Percentiles rank a stretch among this genome's conserved stretches.
Evolutionary conservation across 2,888 invertebrate species (phyloP).

Genomic region (Helleia helle): DNA sequence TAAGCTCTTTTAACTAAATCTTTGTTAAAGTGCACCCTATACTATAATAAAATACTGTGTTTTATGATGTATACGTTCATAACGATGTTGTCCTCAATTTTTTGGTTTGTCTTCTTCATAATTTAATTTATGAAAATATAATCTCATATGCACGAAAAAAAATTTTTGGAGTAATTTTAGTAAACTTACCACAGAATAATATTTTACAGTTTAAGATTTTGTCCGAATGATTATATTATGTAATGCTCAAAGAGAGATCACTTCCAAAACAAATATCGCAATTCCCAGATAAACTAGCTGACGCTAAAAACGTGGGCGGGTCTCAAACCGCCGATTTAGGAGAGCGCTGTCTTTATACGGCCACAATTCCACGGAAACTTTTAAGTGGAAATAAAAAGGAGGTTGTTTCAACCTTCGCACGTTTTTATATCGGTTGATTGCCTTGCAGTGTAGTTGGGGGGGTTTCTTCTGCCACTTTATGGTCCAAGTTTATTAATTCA

Average conservation of each 20-base stretch:
- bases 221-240: no score
- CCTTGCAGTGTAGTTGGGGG: conserved; percentile 18
- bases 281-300: conserved; percentile 4
- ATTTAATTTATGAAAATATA: no score
- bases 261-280: not conserved
- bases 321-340: conserved; percentile 40
- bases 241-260: not conserved
- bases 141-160: no score
- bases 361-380: conserved; percentile 39
- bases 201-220: no score
- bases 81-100: no score
- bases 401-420: conserved; percentile 33
- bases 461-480: not conserved
- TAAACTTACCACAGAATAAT: no score
- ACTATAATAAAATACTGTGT: no score
- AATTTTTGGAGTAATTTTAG: no score
- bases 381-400: conserved; percentile 49
- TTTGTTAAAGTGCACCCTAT: no score
- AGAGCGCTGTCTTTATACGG: conserved; percentile 39
- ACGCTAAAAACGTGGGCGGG: conserved; percentile 18
- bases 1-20: no score
- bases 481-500: not conserved
- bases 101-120: no score
- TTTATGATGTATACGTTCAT: no score
- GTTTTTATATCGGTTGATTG: conserved; percentile 37